Evolutionary conservation across 2,113 vertebrate genomes (phyloP).

Genomic region (Mesoclemmys tuberculata): DNA sequence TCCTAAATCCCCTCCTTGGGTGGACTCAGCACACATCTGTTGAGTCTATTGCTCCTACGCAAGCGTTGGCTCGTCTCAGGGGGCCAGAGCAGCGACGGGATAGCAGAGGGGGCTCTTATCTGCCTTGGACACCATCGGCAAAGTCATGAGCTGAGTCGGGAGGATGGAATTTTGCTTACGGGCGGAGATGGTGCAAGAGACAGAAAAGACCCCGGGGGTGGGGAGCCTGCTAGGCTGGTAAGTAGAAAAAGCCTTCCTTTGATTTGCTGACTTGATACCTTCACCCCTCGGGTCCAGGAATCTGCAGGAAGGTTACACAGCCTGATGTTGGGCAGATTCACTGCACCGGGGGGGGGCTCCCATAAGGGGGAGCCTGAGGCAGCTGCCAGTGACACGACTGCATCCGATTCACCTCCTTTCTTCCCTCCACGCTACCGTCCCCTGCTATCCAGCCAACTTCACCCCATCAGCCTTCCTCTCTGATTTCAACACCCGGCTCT

Average conservation of each 20-base stretch:
- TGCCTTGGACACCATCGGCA: not conserved
- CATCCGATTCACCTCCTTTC: too few species aligned
- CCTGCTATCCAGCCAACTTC: too few species aligned
- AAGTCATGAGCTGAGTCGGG: not conserved
- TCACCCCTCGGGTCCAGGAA: too few species aligned
- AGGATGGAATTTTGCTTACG: not conserved
- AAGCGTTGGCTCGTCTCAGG: not conserved
- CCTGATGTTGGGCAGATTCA: not conserved
- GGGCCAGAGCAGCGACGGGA: not conserved
- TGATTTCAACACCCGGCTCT: too few species aligned
- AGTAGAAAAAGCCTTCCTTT: too few species aligned
- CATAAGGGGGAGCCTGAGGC: not conserved
- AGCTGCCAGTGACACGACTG: too few species aligned
- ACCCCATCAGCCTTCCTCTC: too few species aligned
- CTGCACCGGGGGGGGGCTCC: accelerated
- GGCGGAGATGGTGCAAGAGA: not conserved
- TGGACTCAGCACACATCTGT: not conserved
- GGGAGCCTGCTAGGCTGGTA: too few species aligned
- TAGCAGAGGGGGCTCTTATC: not conserved
- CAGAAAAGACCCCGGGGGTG: too few species aligned
- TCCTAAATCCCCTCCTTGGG: not conserved
- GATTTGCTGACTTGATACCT: too few species aligned
- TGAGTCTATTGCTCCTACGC: not conserved
- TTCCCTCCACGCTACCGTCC: too few species aligned
- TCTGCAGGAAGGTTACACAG: too few species aligned